Evolutionary conservation across 1,140 invertebrate genomes (phyloP), one percentile per base, ranked within the genome.

Genomic region (Pantala flavescens): DNA sequence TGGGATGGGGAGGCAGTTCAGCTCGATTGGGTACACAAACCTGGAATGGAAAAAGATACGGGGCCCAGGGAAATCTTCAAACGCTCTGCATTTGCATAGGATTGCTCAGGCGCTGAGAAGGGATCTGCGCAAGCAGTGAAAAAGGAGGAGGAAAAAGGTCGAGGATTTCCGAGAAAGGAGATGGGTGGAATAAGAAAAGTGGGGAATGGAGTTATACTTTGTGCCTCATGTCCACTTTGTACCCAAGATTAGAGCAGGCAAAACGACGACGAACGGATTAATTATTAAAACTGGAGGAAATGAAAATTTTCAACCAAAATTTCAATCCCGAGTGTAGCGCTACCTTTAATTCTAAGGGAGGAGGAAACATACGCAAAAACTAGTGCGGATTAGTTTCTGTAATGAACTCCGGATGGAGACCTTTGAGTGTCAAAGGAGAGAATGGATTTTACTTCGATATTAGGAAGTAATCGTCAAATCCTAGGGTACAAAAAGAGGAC

Each of bases 1-100:
- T 5, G 49, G 49, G 49, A 16, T 63, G 49, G 49, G n/a, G 49
- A 63, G 12, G 49, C 49, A 63, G 49, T 63, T 63, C 49, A 63
- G 49, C 49, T 63, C 49, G 49, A 63, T 63, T 63, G 49, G 49
- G 49, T 63, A 63, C 49, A 63, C 49, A 63, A 63, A 63, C 49
- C 49, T 63, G 49, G 49, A 63, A 63, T 63, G 49, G 49, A 63
- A 63, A 63, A 63, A 63, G 49, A 63, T 63, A 63, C 49, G 49
- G 49, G 49, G 49, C 49, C 49, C 49, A 63, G 49, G 49, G 49
- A 63, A 63, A 63, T 63, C 49, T 63, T 63, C 49, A 63, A 63
- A 63, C 49, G 49, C 49, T 63, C 16, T 21, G 49, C 49, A 63
- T 63, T 63, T 63, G 49, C 49, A 63, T 63, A 63, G 49, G 49